Evolutionary conservation across 2,113 vertebrate species (phyloP), one percentile per base, ranked within the genome.

Genomic region (Brachirus orientalis): DNA sequence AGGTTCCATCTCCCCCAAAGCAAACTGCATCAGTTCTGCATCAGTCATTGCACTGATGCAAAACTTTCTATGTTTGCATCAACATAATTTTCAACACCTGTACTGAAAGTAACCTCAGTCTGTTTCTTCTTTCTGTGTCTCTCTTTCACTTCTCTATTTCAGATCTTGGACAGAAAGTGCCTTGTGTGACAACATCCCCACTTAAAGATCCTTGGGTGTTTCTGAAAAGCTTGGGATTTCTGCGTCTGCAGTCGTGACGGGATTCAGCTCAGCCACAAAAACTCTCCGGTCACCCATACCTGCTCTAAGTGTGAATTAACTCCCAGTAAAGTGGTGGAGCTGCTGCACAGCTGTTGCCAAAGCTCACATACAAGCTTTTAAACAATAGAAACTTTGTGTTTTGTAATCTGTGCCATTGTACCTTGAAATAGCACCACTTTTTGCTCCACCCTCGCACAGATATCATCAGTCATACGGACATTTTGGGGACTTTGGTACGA

Each of bases 141-240:
- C 48, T 89, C 36, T 85, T 17, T 89, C 51, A 74, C 40, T 8
- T 48, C 52, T 80, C 41, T 8, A 2, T 64, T 87, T 80, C 92
- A 97, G 95, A 94, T 95, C 89, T 16, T 68, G 84, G 90, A 94
- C 90, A 92, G 89, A 88, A 96, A 95, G 95, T 95, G 95, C 95
- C 95, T 96, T 91, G 82, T 91, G 93, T 87, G 89, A 92, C 91
- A 84, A 86, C 89, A 74, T 89, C 93, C 86, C 75, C 86, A 84
- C 86, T 87, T 92, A 89, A 68, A 90, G 92, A 89, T 89, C 60
- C 73, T 80, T 56, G 79, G 88, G 86, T 41, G 65, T 84, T 82
- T 81, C 61, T 73, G 89, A 80, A 67, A 73, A 86, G 83, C 85
- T 89, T 75, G 76, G 63, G 20, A 82, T 72, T 71, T 83, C 54